Base-by-base conservation (phyloP, 2,797 vertebrate genomes). In the Phrynocephalus guinanensis region DNA sequence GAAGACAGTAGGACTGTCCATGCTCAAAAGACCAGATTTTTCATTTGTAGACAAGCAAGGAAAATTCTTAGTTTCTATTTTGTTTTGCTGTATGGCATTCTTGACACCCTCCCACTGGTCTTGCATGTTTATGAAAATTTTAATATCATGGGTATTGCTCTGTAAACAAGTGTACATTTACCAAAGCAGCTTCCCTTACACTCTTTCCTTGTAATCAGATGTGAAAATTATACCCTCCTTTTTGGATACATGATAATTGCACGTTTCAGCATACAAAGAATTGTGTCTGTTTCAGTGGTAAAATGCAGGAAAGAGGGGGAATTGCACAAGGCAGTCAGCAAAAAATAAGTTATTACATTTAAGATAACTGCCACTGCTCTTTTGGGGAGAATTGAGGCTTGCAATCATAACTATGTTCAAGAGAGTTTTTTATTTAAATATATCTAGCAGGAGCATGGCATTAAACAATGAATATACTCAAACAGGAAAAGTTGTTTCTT, bases 171-270 rank as follows among this genome's bases (percentile, higher is more conserved):
- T 93, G 95, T 97, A 96, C 95, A 92, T 95, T 96, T 95, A 96
- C 94, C 50, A 82, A 96, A 95, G 96, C 96, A 95, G 95, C 94
- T 96, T 96, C 95, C 30, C 97, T 97, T 97, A 96, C 96, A 93
- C 94, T 95, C 96, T 96, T 97, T 95, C 97, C 97, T 97, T 98
- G 97, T 99, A 98, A 98, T 98, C 97, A 98, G 97, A 98, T 97
- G 96, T 97, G 97, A 97, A 98, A 97, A 98, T 98, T 97, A 97
- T 96, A 98, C 97, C 97, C 97, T 98, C 97, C 96, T 96, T 97
- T 97, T 98, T 97, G 96, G 97, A 97, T 98, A 97, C 97, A 97
- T 92, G 95, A 97, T 99, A 98, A 99, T 98, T 98, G 98, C 95
- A 98, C 97, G 97, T 97, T 97, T 97, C 97, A 96, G 95, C 96